phyloP scores from a whole-genome alignment of 2,888 invertebrate genomes.

The Teinopalpus imperialis region DNA sequence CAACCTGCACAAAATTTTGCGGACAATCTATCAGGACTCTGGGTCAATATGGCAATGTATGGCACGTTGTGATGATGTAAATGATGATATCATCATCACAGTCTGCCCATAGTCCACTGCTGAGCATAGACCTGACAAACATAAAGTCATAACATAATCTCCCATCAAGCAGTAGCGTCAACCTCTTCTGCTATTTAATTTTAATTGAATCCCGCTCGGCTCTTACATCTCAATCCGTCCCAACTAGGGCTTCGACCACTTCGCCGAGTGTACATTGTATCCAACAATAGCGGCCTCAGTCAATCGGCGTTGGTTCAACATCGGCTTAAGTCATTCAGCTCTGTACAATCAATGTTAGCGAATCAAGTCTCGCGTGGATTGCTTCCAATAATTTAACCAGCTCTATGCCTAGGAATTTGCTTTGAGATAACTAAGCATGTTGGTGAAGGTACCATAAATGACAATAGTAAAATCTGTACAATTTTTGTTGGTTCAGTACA shows the following conservation, averaged over 20 bases:
- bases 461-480: too few relatives aligned
- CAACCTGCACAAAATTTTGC: too few relatives aligned
- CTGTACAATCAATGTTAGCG: constrained; percentile 26
- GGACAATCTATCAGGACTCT: too few relatives aligned
- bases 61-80: too few relatives aligned
- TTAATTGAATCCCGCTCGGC: neutral
- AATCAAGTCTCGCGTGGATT: constrained; percentile 31
- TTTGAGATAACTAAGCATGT: neutral
- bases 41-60: too few relatives aligned
- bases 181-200: too few relatives aligned
- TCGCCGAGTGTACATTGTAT: constrained; percentile 48
- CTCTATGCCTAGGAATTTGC: neutral
- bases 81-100: too few relatives aligned
- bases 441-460: neutral
- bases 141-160: too few relatives aligned
- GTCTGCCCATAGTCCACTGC: too few relatives aligned
- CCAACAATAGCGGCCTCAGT: constrained; percentile 42
- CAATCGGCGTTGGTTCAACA: constrained; percentile 19
- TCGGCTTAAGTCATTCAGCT: constrained; percentile 31
- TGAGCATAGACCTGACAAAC: too few relatives aligned
- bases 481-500: too few relatives aligned
- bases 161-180: too few relatives aligned
- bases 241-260: constrained; percentile 28
- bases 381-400: constrained; percentile 25
- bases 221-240: constrained; percentile 4